Percentiles rank a stretch among this genome's conserved stretches.
These are phyloP conservation scores for Pantherophis guttatus DNA, from an alignment of 2,113 vertebrate genomes.

Conservation along the genomic window DNA sequence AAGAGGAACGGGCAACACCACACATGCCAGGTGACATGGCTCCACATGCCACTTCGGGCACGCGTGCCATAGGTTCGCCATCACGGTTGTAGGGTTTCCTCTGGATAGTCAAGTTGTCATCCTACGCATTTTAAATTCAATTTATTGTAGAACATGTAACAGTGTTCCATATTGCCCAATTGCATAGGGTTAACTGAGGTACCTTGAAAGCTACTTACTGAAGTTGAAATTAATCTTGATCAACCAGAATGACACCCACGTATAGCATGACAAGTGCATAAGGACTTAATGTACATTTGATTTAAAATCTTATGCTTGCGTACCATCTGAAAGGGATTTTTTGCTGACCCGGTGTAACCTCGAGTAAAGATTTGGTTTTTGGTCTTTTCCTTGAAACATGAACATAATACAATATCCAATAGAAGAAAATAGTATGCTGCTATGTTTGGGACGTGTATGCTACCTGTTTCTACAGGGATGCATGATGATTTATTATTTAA, in stretches of 20 bases:
- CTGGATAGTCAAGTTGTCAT: not conserved
- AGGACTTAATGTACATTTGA: not conserved
- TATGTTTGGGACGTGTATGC: not conserved
- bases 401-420: not conserved
- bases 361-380: not conserved
- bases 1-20: too few species aligned
- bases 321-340: not conserved
- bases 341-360: not conserved
- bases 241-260: not conserved
- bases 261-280: not conserved
- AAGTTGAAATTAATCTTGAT: slow-evolving; percentile 14
- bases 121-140: not conserved
- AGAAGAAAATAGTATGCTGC: not conserved
- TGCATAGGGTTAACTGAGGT: slow-evolving; percentile 4
- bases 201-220: not conserved
- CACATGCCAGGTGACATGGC: too few species aligned
- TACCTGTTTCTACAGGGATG: not conserved
- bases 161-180: not conserved
- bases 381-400: slow-evolving; percentile 2
- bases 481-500: not conserved
- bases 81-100: not conserved
- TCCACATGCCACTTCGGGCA: too few species aligned
- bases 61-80: too few species aligned
- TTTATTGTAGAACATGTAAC: not conserved
- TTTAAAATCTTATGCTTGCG: not conserved